Percentiles rank a stretch among this genome's conserved stretches.
phyloP scores from a whole-genome alignment of 2,888 invertebrate genomes.

The Drosophila multiciliata region DNA sequence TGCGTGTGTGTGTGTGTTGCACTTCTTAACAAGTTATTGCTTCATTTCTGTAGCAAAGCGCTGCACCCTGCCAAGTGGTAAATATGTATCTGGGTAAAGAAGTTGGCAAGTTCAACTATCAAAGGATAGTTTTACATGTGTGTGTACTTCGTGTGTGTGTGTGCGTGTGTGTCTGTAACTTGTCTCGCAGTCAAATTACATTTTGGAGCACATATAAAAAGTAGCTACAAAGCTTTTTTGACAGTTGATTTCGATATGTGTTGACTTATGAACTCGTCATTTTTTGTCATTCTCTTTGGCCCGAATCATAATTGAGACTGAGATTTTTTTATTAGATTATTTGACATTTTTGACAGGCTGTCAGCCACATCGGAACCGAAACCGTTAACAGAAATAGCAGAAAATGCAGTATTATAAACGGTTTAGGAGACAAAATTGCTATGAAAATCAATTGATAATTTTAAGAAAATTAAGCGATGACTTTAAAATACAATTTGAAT shows the following conservation, averaged over 20 bases:
- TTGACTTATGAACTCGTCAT: not conserved
- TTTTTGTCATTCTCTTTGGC: constrained; percentile 2
- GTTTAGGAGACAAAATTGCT: not conserved
- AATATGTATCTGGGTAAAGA: not conserved
- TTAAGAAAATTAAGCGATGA: not conserved
- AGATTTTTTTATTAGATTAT: constrained; percentile 46
- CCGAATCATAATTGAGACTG: constrained; percentile 65
- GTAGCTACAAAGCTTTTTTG: constrained; percentile 61
- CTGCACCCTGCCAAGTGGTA: constrained; percentile 29
- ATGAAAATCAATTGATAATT: not conserved
- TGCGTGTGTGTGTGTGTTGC: constrained; percentile 21
- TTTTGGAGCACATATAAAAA: constrained; percentile 53
- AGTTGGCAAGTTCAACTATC: constrained; percentile 44
- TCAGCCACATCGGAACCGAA: not conserved
- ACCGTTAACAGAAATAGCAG: not conserved
- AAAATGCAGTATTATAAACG: not conserved
- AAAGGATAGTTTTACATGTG: constrained; percentile 19
- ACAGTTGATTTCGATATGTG: constrained; percentile 56
- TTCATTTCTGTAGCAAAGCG: constrained; percentile 70
- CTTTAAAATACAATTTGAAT: not conserved
- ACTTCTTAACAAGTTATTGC: constrained; percentile 71
- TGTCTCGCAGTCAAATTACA: constrained; percentile 64
- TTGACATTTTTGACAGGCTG: not conserved
- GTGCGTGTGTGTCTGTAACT: constrained; percentile 2
- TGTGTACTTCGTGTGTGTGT: constrained; percentile 2